phyloP scores from a whole-genome alignment of 2,888 invertebrate genomes.

The Exocentrus adspersus region DNA sequence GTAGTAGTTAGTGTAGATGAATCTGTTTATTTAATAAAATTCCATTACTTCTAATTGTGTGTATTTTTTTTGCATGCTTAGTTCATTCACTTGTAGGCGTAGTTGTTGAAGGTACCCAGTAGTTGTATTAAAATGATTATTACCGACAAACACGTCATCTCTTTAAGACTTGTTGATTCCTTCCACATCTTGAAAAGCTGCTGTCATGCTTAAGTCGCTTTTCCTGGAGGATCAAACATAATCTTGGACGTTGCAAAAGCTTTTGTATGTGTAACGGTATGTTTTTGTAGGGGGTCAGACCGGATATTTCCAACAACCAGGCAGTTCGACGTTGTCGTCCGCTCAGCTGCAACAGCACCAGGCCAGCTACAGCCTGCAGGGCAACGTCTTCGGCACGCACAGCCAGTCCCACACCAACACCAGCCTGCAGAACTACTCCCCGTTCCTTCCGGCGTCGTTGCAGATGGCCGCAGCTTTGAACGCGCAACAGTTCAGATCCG shows the following conservation, averaged over 20 bases:
- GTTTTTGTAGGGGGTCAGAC: constrained; percentile 63
- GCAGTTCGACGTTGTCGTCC: constrained; percentile 62
- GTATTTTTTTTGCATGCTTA: constrained; percentile 48
- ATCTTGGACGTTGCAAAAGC: no score
- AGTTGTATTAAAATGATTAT: no score
- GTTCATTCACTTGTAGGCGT: constrained; percentile 6
- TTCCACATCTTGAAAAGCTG: no score
- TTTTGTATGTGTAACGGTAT: no score
- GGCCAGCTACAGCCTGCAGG: constrained; percentile 65
- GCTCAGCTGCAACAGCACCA: constrained; percentile 62
- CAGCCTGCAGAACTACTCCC: constrained; percentile 66
- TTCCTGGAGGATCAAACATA: no score
- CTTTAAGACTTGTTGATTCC: no score
- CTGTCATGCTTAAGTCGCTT: no score
- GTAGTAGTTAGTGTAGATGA: constrained; percentile 43
- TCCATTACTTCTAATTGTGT: constrained; percentile 42
- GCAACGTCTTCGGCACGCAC: constrained; percentile 64
- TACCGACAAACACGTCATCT: no score
- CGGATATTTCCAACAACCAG: constrained; percentile 66
- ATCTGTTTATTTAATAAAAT: constrained; percentile 43
- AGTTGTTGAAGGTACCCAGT: no score
- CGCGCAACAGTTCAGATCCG: constrained; percentile 73
- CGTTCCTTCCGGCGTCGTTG: constrained; percentile 71
- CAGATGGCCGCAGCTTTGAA: constrained; percentile 71
- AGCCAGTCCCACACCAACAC: constrained; percentile 64